Evolutionary conservation across 2,888 invertebrate genomes (phyloP), one percentile per base, ranked within the genome.

Genomic region (Alloplasta piceator): DNA sequence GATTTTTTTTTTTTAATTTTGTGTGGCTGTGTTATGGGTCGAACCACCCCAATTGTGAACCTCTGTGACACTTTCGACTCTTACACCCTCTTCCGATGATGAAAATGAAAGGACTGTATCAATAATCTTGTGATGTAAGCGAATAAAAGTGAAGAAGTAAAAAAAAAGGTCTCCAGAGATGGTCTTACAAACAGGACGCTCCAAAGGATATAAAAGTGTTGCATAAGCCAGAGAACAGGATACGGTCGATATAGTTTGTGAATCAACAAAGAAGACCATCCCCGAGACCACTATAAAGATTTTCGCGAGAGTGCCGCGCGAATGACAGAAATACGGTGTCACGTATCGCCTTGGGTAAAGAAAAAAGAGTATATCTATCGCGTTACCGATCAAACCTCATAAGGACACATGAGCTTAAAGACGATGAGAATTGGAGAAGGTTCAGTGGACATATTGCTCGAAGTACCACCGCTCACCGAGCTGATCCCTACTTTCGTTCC

Each of bases 361-460:
- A 52, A 52, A n/a, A 52, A 14, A 14, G 71, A 80, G 82, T 86
- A 86, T 84, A 85, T n/a, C n/a, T 85, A 88, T 88, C 83, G 84
- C 80, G 78, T 70, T 85, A 84, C 79, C 83, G 85, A 83, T 86
- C 85, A 83, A 86, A 87, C 85, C 80, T 80, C 87, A 85, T 87
- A 87, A 86, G 84, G 79, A 81, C 80, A 74, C 73, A 6, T 36
- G 52, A 16, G 43, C 46, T 14, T 10, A 7, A 60, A 55, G n/a
- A 6, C 36, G 61, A 68, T 39, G 68, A 52, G 43, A 10, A 36
- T 26, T 41, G 26, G 38, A 41, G 12, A 60, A 39, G 9, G 50
- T n/a, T 6, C n/a, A n/a, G 6, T 39, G 38, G 26, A 5, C 43
- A 5, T 48, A 9, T 52, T 43, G 26, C 52, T 14, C 63, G 46